These are phyloP conservation scores for Oreotragus oreotragus DNA, from an alignment of 2,113 vertebrate genomes.

Conservation along the genomic window DNA sequence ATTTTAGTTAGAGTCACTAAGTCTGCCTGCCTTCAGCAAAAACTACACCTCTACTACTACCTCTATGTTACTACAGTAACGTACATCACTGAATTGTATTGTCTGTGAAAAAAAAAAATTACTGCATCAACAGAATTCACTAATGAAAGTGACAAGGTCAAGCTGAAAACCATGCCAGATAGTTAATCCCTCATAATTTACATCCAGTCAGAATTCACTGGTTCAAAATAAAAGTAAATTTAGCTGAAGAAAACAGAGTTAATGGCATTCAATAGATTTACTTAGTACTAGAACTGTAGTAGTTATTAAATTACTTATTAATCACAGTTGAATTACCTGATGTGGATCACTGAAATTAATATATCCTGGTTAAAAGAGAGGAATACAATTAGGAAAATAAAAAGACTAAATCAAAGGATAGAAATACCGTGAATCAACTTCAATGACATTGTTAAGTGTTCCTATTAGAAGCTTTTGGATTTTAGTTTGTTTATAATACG, in stretches of 20 bases:
- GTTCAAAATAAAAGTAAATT: conserved; percentile 1
- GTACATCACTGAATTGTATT: conserved; percentile 33
- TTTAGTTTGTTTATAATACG: not conserved
- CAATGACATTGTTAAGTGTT: not conserved
- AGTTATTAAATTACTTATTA: not conserved
- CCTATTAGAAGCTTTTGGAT: not conserved
- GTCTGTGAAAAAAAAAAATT: conserved; percentile 41
- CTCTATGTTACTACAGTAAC: not conserved
- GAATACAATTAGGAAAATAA: not conserved
- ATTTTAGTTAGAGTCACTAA: conserved; percentile 47
- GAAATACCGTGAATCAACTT: not conserved
- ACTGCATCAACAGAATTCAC: not conserved
- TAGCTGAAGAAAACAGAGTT: conserved; percentile 37
- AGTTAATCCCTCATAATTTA: not conserved
- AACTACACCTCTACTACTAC: not conserved
- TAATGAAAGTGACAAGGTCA: not conserved
- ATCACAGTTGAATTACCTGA: not conserved
- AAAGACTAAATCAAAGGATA: not conserved
- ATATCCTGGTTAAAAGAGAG: not conserved
- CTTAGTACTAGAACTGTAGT: not conserved
- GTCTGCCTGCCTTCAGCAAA: not conserved
- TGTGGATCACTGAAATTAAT: not conserved
- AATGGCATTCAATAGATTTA: not conserved
- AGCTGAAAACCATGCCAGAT: not conserved
- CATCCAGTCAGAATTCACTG: not conserved